Evolutionary conservation across 2,113 vertebrate genomes (phyloP).

Genomic region (Clupea harengus): DNA sequence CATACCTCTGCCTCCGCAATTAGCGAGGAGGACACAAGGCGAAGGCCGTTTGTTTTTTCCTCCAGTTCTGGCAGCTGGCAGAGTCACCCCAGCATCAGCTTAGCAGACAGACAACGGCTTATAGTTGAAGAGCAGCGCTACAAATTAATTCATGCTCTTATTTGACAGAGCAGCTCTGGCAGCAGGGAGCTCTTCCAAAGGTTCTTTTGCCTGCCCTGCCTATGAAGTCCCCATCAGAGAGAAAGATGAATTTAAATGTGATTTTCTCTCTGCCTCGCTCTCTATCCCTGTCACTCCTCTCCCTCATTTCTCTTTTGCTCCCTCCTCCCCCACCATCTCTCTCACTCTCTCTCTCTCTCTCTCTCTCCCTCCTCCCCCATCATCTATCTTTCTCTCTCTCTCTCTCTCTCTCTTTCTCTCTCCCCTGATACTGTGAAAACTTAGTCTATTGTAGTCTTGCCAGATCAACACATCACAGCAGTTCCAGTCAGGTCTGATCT

Average conservation of each 20-base stretch:
- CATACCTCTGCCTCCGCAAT: not conserved
- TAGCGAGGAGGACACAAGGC: not conserved
- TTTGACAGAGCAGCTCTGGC: slow-evolving; percentile 2
- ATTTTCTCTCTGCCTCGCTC: not conserved
- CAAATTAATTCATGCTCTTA: slow-evolving; percentile 16
- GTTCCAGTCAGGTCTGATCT: not conserved
- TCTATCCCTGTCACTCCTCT: not conserved
- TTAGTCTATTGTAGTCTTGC: not conserved
- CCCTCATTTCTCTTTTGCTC: not conserved
- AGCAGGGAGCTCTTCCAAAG: not conserved
- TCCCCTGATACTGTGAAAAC: not conserved
- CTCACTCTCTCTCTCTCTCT: not conserved
- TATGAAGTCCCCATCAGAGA: slow-evolving; percentile 17
- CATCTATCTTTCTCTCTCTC: not conserved
- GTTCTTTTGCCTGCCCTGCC: slow-evolving; percentile 3
- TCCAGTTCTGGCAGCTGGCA: not conserved
- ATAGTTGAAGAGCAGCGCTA: not conserved
- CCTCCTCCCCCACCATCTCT: not conserved
- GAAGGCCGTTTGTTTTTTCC: not conserved
- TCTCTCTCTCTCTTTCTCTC: not conserved
- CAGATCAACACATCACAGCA: not conserved
- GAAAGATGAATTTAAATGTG: slow-evolving; percentile 18
- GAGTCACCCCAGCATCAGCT: not conserved
- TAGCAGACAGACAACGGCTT: slow-evolving; percentile 19
- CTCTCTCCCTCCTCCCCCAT: not conserved